Conservation (phyloP, 2,113 vertebrate species). For the Indicator indicator region DNA sequence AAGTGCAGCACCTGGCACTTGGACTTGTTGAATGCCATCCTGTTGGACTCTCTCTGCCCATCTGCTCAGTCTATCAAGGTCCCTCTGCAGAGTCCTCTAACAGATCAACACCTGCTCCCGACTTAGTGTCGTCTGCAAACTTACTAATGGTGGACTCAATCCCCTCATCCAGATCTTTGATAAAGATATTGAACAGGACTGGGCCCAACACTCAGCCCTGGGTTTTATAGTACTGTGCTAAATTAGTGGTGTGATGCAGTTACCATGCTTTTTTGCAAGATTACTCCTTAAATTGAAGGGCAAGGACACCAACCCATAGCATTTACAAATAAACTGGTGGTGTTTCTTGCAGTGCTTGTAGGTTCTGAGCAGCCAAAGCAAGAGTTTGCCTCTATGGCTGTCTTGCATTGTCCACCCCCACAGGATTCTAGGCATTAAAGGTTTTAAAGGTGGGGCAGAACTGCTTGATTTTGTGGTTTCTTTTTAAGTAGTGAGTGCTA, state of each 20-base stretch:
- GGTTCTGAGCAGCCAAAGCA: background rate
- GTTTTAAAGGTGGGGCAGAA: background rate
- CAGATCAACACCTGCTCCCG: too few species aligned
- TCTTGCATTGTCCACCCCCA: rapidly evolving
- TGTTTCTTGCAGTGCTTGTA: background rate
- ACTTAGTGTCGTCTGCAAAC: too few species aligned
- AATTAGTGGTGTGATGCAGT: background rate
- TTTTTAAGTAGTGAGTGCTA: background rate
- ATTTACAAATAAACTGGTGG: background rate
- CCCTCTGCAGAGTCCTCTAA: too few species aligned
- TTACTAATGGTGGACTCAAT: too few species aligned
- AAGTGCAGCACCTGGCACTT: too few species aligned
- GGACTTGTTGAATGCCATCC: too few species aligned
- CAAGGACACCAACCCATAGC: background rate
- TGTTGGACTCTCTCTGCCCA: too few species aligned
- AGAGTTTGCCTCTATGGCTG: background rate
- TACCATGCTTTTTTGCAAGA: background rate
- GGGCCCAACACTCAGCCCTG: too few species aligned
- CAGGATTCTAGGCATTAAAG: too few species aligned
- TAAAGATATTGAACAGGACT: too few species aligned
- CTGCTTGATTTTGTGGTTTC: background rate
- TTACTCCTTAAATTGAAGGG: background rate
- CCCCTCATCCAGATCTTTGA: too few species aligned
- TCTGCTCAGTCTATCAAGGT: too few species aligned
- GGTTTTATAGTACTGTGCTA: background rate